phyloP scores from a whole-genome alignment of 2,113 vertebrate species.

The Struthidea cinerea region DNA sequence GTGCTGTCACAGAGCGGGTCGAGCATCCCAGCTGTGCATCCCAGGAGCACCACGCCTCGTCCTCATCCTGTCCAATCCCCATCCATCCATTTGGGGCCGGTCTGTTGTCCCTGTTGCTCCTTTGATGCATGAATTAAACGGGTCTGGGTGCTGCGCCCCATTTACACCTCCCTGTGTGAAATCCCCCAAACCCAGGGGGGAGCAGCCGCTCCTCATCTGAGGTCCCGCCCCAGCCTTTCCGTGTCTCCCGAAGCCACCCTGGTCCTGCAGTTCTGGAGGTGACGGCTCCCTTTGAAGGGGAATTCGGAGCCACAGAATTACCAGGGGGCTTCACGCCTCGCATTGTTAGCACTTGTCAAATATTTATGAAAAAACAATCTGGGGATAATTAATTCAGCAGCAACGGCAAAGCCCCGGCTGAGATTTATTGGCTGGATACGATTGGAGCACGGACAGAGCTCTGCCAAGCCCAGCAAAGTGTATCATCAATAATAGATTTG shows the following conservation, averaged over 20 bases:
- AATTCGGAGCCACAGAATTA: background rate
- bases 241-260: background rate
- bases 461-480: conserved; percentile 22
- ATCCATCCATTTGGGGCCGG: background rate
- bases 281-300: background rate
- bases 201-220: accelerated
- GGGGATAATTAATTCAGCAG: conserved; percentile 55
- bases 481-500: conserved; percentile 49
- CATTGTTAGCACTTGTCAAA: conserved; percentile 50
- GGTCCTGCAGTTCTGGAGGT: background rate
- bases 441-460: background rate
- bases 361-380: conserved; percentile 59
- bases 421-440: conserved; percentile 8
- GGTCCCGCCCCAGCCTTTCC: background rate
- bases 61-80: accelerated
- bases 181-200: background rate
- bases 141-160: background rate
- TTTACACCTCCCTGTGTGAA: background rate
- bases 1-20: background rate
- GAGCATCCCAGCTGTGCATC: background rate
- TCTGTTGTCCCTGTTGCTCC: background rate
- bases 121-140: background rate
- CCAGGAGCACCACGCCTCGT: background rate
- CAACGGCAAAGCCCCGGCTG: background rate
- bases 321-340: conserved; percentile 23